Evolutionary conservation across 2,797 vertebrate genomes (phyloP), one percentile per base, ranked within the genome.

Genomic region (Sebastes vulpes): DNA sequence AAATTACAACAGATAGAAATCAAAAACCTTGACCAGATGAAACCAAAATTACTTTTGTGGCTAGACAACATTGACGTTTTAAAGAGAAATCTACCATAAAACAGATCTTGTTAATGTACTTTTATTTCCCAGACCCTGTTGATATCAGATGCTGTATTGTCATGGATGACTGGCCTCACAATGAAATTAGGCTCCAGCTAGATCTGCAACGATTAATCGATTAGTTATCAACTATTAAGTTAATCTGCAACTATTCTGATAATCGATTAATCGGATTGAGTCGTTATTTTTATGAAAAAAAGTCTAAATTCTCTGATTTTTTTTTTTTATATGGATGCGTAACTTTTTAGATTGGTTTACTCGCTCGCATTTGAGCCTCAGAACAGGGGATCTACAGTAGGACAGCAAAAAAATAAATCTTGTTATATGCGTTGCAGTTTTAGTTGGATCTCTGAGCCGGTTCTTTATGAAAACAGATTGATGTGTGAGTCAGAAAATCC

Each of bases 401-500:
- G 6, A 26, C 18, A 10, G 8, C 35, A 46, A 31, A 65, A 73
- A 73, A 18, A 28, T 28, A 77, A 78, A 86, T 72, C 18, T 60
- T 52, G 18, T 48, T 57, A 64, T 86, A 82, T 74, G 9, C 58
- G 32, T 29, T 66, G 38, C 32, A 42, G 59, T 66, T 81, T 79
- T 56, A 35, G 31, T 59, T 65, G 4, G 23, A 73, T 81, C 28
- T 71, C 46, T 72, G 65, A 78, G 80, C 6, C 3, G 7, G n/a
- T 50, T 83, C 54, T 82, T 77, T 46, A 23, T 79, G 56, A 72
- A 81, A 83, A 77, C 28, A 60, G 81, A 72, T 75, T 86, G 74
- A 86, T 61, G 52, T 75, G 61, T 29, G 71, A 81, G 72, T 79
- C 79, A 81, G 50, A 79, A 75, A 91, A 83, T 85, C 70, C 11